These are phyloP conservation scores for Synergus japonicus DNA, from an alignment of 2,888 invertebrate genomes.

Conservation along the genomic window DNA sequence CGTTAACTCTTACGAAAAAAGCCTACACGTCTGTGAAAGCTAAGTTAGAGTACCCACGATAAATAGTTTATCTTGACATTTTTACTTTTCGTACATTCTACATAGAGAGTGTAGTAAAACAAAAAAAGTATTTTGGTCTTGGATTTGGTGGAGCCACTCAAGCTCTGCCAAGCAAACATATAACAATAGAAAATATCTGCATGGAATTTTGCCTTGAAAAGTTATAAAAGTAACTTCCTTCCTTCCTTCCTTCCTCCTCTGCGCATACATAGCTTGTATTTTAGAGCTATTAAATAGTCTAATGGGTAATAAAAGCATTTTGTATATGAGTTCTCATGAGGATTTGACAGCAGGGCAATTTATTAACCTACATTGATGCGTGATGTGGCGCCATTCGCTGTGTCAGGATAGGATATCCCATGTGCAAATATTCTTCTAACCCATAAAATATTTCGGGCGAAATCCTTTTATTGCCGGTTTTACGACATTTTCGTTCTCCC, in stretches of 20 bases:
- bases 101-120: too few relatives aligned
- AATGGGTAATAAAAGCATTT: conserved; percentile 28
- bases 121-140: too few relatives aligned
- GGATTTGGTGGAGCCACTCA: too few relatives aligned
- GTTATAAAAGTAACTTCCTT: neutral
- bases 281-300: conserved; percentile 13
- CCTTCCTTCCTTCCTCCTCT: neutral
- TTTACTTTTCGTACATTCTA: neutral
- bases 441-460: conserved; percentile 30
- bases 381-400: conserved; percentile 30
- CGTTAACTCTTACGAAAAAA: conserved; percentile 31
- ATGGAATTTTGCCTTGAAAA: neutral
- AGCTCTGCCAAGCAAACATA: too few relatives aligned
- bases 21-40: conserved; percentile 11
- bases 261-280: neutral
- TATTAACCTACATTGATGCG: conserved; percentile 16
- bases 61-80: conserved; percentile 1
- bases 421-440: conserved; percentile 36
- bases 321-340: conserved; percentile 12
- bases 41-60: neutral
- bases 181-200: too few relatives aligned
- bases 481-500: conserved; percentile 17
- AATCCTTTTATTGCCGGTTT: conserved; percentile 37
- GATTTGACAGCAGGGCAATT: conserved; percentile 26
- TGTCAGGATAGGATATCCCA: conserved; percentile 37